Conservation (phyloP, 2,797 vertebrate genomes). For the Craterocephalus amniculus region DNA sequence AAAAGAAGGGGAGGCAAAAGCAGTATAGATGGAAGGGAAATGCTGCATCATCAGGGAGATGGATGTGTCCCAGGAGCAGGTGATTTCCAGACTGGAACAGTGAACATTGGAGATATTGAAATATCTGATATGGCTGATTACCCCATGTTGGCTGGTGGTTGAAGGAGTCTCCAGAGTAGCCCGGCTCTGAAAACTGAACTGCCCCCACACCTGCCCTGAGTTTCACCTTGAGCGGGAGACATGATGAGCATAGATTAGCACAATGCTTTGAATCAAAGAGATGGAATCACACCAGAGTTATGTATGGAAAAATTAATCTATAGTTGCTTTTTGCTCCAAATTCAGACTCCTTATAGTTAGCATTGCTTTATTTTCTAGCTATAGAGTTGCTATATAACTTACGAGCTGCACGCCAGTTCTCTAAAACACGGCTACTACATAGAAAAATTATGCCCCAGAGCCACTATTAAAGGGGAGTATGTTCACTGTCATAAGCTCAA, state of each 20-base stretch:
- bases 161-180: conserved; percentile 38
- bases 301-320: conserved; percentile 7
- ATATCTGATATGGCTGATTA: conserved; percentile 71
- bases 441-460: background rate
- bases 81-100: conserved; percentile 73
- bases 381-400: background rate
- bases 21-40: conserved; percentile 31
- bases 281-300: too few species aligned
- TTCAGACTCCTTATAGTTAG: background rate
- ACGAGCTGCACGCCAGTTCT: background rate
- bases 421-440: background rate
- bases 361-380: background rate
- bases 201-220: conserved; percentile 55
- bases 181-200: conserved; percentile 35
- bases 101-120: conserved; percentile 70
- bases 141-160: conserved; percentile 35
- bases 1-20: conserved; percentile 20
- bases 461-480: background rate
- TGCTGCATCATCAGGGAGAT: conserved; percentile 60
- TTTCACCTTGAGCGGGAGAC: conserved; percentile 49
- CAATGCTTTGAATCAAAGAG: conserved; percentile 23
- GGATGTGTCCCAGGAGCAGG: conserved; percentile 63
- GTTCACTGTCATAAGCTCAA: background rate
- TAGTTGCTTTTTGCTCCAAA: conserved; percentile 17
- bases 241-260: conserved; percentile 9